Conservation (phyloP, 2,888 invertebrate species). For the Archips xylosteana region DNA sequence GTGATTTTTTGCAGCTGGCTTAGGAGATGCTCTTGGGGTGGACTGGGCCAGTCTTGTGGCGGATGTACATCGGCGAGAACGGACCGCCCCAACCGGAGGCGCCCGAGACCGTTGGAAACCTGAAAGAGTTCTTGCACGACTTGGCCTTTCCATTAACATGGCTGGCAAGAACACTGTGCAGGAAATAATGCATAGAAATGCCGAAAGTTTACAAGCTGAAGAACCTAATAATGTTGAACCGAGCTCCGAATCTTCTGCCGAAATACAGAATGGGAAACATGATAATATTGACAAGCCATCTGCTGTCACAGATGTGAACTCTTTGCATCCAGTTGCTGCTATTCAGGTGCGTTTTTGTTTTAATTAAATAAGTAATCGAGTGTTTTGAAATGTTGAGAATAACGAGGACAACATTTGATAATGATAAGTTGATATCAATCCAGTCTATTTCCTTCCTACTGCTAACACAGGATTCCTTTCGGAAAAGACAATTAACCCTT, state of each 20-base stretch:
- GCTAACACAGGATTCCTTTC: too few relatives aligned
- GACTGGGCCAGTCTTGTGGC: constrained; percentile 97
- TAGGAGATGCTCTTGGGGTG: constrained; percentile 97
- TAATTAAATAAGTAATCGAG: constrained; percentile 6
- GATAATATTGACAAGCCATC: constrained; percentile 52
- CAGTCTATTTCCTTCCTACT: too few relatives aligned
- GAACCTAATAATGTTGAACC: constrained; percentile 51
- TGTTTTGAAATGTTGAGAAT: too few relatives aligned
- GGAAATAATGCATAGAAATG: constrained; percentile 69
- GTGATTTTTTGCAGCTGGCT: constrained; percentile 76
- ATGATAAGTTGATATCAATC: too few relatives aligned
- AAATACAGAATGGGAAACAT: constrained; percentile 65
- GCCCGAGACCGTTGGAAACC: constrained; percentile 93
- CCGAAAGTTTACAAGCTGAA: constrained; percentile 59
- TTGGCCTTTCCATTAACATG: constrained; percentile 92
- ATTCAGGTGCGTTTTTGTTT: constrained; percentile 68
- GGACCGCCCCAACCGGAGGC: constrained; percentile 80
- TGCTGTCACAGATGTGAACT: constrained; percentile 61
- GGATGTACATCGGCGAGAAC: constrained; percentile 87
- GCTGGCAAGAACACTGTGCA: constrained; percentile 87
- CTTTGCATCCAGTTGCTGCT: constrained; percentile 83
- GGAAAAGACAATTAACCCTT: too few relatives aligned
- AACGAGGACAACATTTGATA: too few relatives aligned
- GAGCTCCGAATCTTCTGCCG: constrained; percentile 50
- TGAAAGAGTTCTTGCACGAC: constrained; percentile 90